These are phyloP conservation scores for Lomographa bimaculata DNA, from an alignment of 2,888 invertebrate genomes.

Conservation along the genomic window DNA sequence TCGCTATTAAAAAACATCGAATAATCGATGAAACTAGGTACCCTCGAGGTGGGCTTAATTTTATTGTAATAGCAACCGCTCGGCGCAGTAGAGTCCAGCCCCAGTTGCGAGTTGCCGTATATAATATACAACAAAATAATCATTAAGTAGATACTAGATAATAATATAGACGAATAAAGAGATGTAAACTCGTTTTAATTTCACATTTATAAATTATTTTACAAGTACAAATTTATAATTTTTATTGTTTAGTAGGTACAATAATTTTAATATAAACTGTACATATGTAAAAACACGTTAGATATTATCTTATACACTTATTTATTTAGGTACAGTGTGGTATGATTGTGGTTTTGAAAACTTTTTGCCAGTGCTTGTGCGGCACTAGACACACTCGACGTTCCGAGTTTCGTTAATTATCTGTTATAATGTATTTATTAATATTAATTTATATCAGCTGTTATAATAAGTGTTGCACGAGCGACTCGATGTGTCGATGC, in stretches of 20 bases:
- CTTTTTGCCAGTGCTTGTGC: conserved; percentile 56
- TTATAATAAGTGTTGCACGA: conserved; percentile 6
- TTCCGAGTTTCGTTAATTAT: conserved; percentile 14
- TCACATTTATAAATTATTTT: conserved; percentile 65
- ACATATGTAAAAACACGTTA: conserved; percentile 81
- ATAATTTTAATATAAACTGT: conserved; percentile 72
- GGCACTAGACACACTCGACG: conserved; percentile 51
- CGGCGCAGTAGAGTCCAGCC: conserved; percentile 32
- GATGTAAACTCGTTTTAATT: conserved; percentile 62
- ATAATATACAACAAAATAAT: conserved; percentile 76
- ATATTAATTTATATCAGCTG: conserved; percentile 5
- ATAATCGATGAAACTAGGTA: too few species aligned
- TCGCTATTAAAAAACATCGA: conserved; percentile 3
- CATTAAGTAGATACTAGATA: conserved; percentile 73
- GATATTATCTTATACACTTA: conserved; percentile 76
- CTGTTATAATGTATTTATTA: conserved; percentile 10
- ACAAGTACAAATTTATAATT: conserved; percentile 77
- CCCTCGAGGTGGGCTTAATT: conserved; percentile 1
- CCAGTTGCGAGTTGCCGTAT: conserved; percentile 48
- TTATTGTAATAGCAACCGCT: conserved; percentile 3
- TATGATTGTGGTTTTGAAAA: conserved; percentile 67
- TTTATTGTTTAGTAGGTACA: conserved; percentile 70
- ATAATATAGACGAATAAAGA: conserved; percentile 63
- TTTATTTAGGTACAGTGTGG: conserved; percentile 75
- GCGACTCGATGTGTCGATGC: conserved; percentile 38